Base-by-base conservation (phyloP, 2,888 invertebrate species). In the Nemotelus nigrinus region DNA sequence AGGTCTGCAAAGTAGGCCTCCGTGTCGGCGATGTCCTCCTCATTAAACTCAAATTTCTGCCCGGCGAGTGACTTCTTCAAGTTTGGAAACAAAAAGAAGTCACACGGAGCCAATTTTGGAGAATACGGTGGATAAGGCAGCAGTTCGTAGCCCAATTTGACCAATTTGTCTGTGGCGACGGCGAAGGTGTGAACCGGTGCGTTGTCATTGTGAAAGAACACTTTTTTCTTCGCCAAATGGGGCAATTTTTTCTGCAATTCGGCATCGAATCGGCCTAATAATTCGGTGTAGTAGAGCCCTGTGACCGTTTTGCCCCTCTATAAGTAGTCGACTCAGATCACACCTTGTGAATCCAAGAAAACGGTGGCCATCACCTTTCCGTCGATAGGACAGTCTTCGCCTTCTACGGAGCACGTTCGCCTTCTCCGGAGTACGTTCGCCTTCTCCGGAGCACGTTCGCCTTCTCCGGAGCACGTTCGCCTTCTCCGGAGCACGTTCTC, bases 351-450 rank as follows among this genome's bases (percentile, higher is more conserved):
- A 77, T 77, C 67, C 58, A 47, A 77, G 57, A 77, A 67, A 77
- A 77, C 68, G 55, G 68, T 67, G 76, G 58, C 68, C 68, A 77
- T 58, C n/a, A n/a, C n/a, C 45, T 77, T 77, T 41, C 67, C 25
- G 67, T 41, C 44, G 58, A 68, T 58, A 2, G 58, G 8, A 68
- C 76, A 67, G 57, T 58, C 67, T 77, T 77, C 58, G 76, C 76
- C 76, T 77, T 77, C 67, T 77, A 58, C 47, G 67, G 76, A 57
- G 58, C 67, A 77, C 57, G 57, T 77, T 77, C 68, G 58, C n/a
- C n/a, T n/a, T n/a, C n/a, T n/a, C n/a, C n/a, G n/a, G n/a, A n/a
- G n/a, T n/a, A n/a, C n/a, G n/a, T n/a, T n/a, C n/a, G n/a, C n/a
- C n/a, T n/a, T n/a, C n/a, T n/a, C n/a, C n/a, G n/a, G n/a, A n/a